Conservation (phyloP, 2,113 vertebrate species). For the Salminus brasiliensis region DNA sequence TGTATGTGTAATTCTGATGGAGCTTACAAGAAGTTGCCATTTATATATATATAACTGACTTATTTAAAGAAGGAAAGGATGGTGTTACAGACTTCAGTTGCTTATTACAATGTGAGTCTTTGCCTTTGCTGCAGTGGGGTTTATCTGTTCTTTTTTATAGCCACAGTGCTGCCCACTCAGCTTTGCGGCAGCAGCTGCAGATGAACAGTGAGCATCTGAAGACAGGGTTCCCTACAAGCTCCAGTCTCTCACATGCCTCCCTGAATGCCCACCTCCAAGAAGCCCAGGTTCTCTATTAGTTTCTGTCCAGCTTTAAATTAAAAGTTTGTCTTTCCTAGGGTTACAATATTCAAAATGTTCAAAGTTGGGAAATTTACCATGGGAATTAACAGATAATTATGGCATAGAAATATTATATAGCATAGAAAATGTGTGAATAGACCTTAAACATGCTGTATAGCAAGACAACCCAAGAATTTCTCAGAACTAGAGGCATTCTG, state of each 20-base stretch:
- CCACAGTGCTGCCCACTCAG: conserved; percentile 64
- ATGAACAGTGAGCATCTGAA: conserved; percentile 61
- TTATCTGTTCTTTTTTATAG: conserved; percentile 57
- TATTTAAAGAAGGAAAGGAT: background rate
- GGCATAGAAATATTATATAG: no score
- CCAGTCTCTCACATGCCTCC: conserved; percentile 58
- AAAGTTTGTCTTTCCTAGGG: background rate
- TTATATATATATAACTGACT: no score
- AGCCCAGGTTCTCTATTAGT: conserved; percentile 69
- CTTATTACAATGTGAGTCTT: no score
- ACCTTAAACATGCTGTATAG: no score
- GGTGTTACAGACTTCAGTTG: background rate
- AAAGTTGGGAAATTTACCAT: no score
- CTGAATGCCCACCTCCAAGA: conserved; percentile 70
- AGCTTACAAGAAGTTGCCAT: no score
- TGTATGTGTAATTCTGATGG: background rate
- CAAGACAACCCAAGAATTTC: no score
- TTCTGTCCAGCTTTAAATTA: no score
- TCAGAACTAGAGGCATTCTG: no score
- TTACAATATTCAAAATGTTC: no score
- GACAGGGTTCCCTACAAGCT: conserved; percentile 64
- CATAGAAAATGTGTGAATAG: no score
- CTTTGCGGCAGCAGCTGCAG: conserved; percentile 68
- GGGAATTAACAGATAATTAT: no score
- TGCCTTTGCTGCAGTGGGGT: background rate